Evolutionary conservation across 2,113 vertebrate genomes (phyloP), one percentile per base, ranked within the genome.

Genomic region (Noturus placidus): DNA sequence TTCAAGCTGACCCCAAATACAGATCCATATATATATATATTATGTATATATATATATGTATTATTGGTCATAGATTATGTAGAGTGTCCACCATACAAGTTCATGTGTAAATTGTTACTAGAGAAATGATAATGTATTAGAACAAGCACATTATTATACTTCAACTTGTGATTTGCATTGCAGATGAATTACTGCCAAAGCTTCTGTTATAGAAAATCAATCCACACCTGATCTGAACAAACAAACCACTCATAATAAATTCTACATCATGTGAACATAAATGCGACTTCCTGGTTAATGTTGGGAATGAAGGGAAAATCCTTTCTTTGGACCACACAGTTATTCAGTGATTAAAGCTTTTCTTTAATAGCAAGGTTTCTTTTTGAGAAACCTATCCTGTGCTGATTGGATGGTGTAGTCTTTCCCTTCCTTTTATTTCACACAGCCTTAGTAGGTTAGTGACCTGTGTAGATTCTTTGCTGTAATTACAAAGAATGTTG

Each of bases 401-500:
- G 42, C 57, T 87, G 70, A 63, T 65, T 52, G 19, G 30, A 38
- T 5, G 46, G 9, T 3, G n/a, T 30, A 80, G 61, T 65, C 33
- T 2, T 67, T 33, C 5, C 3, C 30, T 46, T 65, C 59, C 46
- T 30, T 86, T 82, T 30, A 61, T 89, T 90, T 87, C 46, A 19
- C 63, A 7, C 4, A 11, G 70, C 69, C 67, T 85, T 70, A 59
- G 65, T 6, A 5, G 83, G 84, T 85, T 67, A 87, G 57, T 88
- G 88, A 91, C 69, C 86, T 83, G 87, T 91, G 79, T 89, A 86
- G 38, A 15, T 82, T 69, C 84, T 54, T 54, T 57, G 25, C 70
- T 87, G 81, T 92, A 85, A 90, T 92, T 88, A 61, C 74, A 76
- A 59, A 82, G 77, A 88, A 38, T 72, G 50, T 30, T 82, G 52